Conservation (phyloP, 2,113 vertebrate species). For the Syrrhaptes paradoxus region DNA sequence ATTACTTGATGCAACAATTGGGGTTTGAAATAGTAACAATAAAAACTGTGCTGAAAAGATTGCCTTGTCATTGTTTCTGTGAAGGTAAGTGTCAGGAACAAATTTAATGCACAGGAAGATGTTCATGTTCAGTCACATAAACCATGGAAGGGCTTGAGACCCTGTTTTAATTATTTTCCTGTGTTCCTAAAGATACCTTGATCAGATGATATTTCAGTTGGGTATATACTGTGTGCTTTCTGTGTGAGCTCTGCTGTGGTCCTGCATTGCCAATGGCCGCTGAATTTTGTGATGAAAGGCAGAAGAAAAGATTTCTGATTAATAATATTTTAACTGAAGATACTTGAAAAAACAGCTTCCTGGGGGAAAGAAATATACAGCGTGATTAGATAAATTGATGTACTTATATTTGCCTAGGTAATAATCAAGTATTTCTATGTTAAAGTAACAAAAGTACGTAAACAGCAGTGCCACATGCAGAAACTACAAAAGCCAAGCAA, state of each 20-base stretch:
- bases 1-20: background rate
- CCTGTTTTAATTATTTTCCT: background rate
- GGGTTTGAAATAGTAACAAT: background rate
- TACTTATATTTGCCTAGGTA: background rate
- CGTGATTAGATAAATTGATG: background rate
- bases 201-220: background rate
- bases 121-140: background rate
- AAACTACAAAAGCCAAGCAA: background rate
- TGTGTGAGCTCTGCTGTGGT: background rate
- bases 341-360: background rate
- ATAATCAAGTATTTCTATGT: background rate
- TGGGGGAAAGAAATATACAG: background rate
- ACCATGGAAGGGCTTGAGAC: background rate
- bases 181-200: background rate
- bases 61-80: background rate
- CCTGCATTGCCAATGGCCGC: background rate
- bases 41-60: background rate
- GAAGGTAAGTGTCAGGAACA: slow-evolving; percentile 53
- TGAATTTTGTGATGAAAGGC: background rate
- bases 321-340: background rate
- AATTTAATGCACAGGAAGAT: background rate
- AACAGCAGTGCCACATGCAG: background rate
- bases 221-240: background rate
- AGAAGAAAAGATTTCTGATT: background rate
- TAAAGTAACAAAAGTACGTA: background rate